These are phyloP conservation scores for Drosophila athabasca DNA, from an alignment of 1,140 invertebrate species.

Conservation along the genomic window DNA sequence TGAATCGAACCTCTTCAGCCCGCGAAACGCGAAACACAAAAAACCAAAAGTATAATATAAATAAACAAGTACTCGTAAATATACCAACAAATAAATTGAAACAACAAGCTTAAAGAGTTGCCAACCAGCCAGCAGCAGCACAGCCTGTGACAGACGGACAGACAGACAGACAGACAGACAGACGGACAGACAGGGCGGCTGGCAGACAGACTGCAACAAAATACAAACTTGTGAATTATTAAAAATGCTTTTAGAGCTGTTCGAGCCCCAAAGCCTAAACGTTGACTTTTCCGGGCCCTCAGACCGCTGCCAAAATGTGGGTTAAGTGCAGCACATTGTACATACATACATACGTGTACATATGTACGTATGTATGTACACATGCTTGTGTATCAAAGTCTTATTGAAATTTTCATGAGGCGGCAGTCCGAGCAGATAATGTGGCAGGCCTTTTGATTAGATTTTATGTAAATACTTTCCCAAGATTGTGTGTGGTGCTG, in stretches of 20 bases:
- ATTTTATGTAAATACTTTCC: constrained; percentile 76
- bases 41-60: neutral
- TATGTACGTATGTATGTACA: constrained; percentile 9
- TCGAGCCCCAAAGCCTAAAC: constrained; percentile 29
- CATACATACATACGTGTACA: constrained; percentile 31
- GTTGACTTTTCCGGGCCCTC: constrained; percentile 10
- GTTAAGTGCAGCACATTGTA: constrained; percentile 44
- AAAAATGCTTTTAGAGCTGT: constrained; percentile 72
- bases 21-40: neutral
- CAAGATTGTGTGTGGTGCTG: neutral
- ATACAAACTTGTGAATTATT: constrained; percentile 67
- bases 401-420: constrained; percentile 75
- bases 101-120: constrained; percentile 70
- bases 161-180: constrained; percentile 14
- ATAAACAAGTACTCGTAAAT: neutral
- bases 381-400: constrained; percentile 45
- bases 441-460: constrained; percentile 75
- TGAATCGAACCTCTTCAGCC: neutral
- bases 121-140: constrained; percentile 6
- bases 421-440: constrained; percentile 62
- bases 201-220: constrained; percentile 18
- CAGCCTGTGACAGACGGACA: constrained; percentile 50
- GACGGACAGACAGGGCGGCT: constrained; percentile 19
- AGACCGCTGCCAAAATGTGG: constrained; percentile 28
- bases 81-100: constrained; percentile 20